These are phyloP conservation scores for Colius striatus DNA, from an alignment of 2,113 vertebrate species.

Conservation along the genomic window DNA sequence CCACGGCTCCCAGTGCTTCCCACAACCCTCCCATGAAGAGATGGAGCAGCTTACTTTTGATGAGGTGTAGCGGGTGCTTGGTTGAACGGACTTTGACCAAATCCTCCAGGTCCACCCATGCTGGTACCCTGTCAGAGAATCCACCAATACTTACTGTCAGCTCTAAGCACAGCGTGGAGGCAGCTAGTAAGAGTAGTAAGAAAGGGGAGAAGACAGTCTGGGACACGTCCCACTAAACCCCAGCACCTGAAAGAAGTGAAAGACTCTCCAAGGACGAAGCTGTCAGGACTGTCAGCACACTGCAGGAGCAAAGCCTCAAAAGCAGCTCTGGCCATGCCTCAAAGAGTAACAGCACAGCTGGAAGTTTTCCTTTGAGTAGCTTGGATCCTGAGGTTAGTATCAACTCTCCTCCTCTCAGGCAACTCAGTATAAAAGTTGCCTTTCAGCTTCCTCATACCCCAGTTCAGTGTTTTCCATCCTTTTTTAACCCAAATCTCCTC, in stretches of 20 bases:
- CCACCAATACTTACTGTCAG: slow-evolving; percentile 42
- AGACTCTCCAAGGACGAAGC: neutral
- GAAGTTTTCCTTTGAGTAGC: neutral
- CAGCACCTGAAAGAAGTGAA: neutral
- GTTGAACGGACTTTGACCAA: slow-evolving; percentile 91
- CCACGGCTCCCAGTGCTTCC: neutral
- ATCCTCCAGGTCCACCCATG: slow-evolving; percentile 88
- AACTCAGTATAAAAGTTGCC: neutral
- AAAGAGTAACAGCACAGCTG: neutral
- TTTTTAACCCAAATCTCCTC: neutral
- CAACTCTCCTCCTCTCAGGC: neutral
- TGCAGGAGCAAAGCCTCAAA: neutral
- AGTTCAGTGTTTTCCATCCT: neutral
- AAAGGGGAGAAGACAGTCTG: neutral
- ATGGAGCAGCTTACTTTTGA: slow-evolving; percentile 86
- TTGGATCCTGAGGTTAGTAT: neutral
- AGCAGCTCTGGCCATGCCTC: neutral
- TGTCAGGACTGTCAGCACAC: neutral
- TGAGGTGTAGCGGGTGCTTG: slow-evolving; percentile 91
- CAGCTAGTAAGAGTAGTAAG: neutral
- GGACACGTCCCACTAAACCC: neutral
- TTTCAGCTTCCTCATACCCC: neutral
- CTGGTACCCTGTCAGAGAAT: slow-evolving; percentile 83
- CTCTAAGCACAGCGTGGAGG: neutral
- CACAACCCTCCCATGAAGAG: neutral